A percentile compares a stretch with the other conserved stretches of the same genome.
Evolutionary conservation across 2,797 vertebrate species (phyloP).

Genomic region (Poeciliopsis gracilis): DNA sequence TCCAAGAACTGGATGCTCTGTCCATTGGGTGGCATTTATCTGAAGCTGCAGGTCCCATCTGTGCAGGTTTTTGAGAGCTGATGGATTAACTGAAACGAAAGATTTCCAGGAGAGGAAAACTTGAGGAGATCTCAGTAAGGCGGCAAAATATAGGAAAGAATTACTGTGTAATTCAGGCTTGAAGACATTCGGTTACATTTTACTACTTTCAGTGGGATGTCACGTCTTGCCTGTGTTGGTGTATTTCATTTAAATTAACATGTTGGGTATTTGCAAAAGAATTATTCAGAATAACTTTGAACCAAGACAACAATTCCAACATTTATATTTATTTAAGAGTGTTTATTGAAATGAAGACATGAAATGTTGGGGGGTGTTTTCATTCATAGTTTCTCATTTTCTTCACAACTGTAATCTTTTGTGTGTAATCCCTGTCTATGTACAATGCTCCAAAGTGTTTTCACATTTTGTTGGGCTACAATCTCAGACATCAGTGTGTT

Average conservation of each 20-base stretch:
- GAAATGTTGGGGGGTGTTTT: not conserved
- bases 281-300: not conserved
- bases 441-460: not conserved
- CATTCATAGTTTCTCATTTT: not conserved
- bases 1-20: slow-evolving; percentile 10
- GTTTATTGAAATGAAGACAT: not conserved
- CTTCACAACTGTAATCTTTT: not conserved
- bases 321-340: not conserved
- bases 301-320: not conserved
- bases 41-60: not conserved
- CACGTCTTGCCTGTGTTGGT: not conserved
- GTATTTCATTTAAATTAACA: not conserved
- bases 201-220: not conserved
- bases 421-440: not conserved
- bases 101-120: not conserved
- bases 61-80: not conserved
- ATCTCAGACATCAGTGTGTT: not conserved
- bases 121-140: not conserved
- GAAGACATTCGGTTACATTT: not conserved
- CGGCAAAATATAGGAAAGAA: not conserved
- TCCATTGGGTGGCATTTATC: not conserved
- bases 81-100: not conserved
- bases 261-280: not conserved
- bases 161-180: not conserved
- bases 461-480: not conserved